Evolutionary conservation across 35 echinoderm and acorn worm species (phyloP).

Genomic region (Chiridota heheva): DNA sequence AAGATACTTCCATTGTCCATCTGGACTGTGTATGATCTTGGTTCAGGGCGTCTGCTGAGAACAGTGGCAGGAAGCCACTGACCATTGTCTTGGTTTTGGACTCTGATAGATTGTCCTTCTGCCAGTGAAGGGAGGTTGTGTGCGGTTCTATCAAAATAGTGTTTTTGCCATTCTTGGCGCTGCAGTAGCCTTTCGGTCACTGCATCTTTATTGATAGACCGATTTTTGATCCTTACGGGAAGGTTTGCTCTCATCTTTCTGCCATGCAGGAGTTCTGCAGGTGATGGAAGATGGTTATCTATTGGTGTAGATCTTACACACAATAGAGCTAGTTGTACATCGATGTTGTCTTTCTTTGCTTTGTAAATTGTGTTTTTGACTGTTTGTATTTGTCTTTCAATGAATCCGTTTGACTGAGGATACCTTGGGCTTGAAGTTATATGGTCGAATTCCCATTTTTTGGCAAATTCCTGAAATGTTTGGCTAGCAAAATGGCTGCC

Average conservation of each 20-base stretch:
- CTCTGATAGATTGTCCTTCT: no score
- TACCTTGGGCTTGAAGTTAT: constrained; percentile 55
- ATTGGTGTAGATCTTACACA: constrained; percentile 50
- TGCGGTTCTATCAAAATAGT: no score
- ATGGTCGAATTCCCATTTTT: constrained; percentile 42
- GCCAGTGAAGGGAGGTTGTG: no score
- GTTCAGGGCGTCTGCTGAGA: no score
- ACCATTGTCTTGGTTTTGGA: no score
- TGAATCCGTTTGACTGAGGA: constrained; percentile 60
- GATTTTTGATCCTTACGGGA: constrained; percentile 26
- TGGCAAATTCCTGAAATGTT: constrained; percentile 36
- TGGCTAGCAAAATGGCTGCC: constrained; percentile 40
- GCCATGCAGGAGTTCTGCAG: constrained; percentile 51
- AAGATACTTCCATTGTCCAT: no score
- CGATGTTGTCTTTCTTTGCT: constrained; percentile 26
- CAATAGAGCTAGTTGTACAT: constrained; percentile 44
- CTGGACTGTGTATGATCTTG: no score
- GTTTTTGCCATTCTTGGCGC: no score
- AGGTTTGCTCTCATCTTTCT: constrained; percentile 35
- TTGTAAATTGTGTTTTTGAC: constrained; percentile 43
- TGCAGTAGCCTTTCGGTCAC: neutral
- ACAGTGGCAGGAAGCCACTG: no score
- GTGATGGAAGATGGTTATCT: constrained; percentile 51
- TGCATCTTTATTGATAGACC: neutral
- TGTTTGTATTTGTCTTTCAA: constrained; percentile 54